Conservation (phyloP, 2,888 invertebrate genomes). For the Chydorus sphaericus region DNA sequence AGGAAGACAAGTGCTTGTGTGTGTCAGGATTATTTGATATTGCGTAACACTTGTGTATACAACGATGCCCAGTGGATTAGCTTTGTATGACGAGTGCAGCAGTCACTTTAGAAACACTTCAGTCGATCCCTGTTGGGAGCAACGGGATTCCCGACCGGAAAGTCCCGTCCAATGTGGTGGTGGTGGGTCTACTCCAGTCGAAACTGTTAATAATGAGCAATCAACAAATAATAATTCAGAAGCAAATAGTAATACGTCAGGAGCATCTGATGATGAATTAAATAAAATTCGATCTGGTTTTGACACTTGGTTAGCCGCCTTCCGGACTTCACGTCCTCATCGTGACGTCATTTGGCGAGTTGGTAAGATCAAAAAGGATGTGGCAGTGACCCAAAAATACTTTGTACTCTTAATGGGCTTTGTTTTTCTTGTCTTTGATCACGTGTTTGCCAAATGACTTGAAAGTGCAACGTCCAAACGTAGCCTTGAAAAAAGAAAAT, state of each 20-base stretch:
- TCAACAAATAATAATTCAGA: not conserved
- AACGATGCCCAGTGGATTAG: constrained; percentile 3
- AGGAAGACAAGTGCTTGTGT: no score
- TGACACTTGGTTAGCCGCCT: constrained; percentile 6
- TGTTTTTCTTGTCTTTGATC: no score
- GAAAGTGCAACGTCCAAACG: no score
- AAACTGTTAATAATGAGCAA: not conserved
- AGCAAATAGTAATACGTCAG: not conserved
- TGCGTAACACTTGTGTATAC: no score
- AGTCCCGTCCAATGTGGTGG: not conserved
- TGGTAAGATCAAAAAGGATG: constrained; percentile 10
- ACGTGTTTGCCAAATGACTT: no score
- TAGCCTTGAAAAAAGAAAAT: no score
- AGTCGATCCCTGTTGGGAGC: not conserved
- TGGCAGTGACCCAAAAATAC: not conserved
- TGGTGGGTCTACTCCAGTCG: no score
- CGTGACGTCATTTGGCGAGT: constrained; percentile 15
- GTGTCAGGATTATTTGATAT: not conserved
- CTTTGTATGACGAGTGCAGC: not conserved
- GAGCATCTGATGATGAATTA: constrained; percentile 4
- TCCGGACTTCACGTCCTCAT: constrained; percentile 11
- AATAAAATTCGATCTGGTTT: constrained; percentile 1
- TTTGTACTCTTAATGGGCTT: no score
- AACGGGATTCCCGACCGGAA: not conserved
- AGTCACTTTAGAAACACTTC: no score